Evolutionary conservation across 1,140 invertebrate genomes (phyloP).

Genomic region (fruit fly (Drosophila melanogaster)): DNA sequence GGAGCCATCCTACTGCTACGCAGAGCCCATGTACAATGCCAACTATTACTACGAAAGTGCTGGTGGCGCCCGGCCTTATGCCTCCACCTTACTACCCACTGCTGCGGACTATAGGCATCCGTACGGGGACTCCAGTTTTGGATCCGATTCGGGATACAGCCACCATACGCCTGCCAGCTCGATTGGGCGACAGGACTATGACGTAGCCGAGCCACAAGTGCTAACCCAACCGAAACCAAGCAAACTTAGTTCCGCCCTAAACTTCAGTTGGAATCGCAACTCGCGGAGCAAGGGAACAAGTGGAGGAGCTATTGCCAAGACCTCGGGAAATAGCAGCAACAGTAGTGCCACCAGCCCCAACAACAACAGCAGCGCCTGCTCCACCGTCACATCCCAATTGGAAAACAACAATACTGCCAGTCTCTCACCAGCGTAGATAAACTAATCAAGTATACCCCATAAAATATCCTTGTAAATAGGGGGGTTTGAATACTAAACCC

Average conservation of each 20-base stretch:
- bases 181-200: constrained; percentile 76
- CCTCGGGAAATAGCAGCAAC: constrained; percentile 31
- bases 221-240: constrained; percentile 48
- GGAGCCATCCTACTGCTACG: constrained; percentile 77
- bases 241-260: constrained; percentile 70
- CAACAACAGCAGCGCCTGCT: constrained; percentile 75
- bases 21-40: constrained; percentile 87
- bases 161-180: constrained; percentile 87
- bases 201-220: constrained; percentile 59
- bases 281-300: constrained; percentile 23
- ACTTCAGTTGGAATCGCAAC: constrained; percentile 75
- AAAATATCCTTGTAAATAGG: constrained; percentile 46
- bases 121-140: constrained; percentile 86
- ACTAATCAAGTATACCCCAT: neutral
- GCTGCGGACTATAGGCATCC: constrained; percentile 65
- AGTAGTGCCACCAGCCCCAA: constrained; percentile 72
- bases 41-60: constrained; percentile 88
- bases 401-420: constrained; percentile 63
- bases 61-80: constrained; percentile 69
- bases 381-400: constrained; percentile 69
- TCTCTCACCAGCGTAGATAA: constrained; percentile 64
- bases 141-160: constrained; percentile 89
- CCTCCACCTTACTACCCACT: constrained; percentile 59
- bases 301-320: constrained; percentile 17
- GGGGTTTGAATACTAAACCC: neutral